Base-by-base conservation (phyloP, 2,113 vertebrate species). In the Ceyx melanurus region DNA sequence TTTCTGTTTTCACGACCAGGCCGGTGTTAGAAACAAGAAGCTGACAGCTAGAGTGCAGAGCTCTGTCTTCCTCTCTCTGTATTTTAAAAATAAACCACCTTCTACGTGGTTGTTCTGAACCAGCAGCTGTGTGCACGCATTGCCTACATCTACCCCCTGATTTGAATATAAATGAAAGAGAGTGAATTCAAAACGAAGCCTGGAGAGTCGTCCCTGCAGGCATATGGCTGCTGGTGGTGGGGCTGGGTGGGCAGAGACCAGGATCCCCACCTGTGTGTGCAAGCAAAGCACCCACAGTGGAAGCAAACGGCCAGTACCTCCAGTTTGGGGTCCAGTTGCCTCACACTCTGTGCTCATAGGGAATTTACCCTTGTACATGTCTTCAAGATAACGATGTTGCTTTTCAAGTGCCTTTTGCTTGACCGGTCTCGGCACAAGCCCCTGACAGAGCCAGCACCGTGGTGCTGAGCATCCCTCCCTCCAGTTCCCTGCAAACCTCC, bases 71-170 rank as follows among this genome's bases (percentile, higher is more conserved):
- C 40, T 76, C 58, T 82, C 68, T 84, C 43, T 9, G 9, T 29
- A 1, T 90, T 93, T 94, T 67, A 81, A 88, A 92, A 91, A 88
- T 78, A 83, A 90, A 86, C 16, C 50, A 77, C 73, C 68, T 90
- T 67, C 77, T 33, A 14, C 5, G 45, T 18, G 75, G 64, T 82
- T 78, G 62, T 20, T 89, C 61, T 50, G 77, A 60, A 93, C 50
- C 3, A 2, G 73, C 80, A 62, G 89, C 81, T 48, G 31, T 61
- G 72, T 1, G 6, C 82, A 66, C 0, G 3, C 76, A 3, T 70
- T 92, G 84, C 81, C 93, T 86, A 84, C 84, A 46, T 84, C 92
- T 87, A 88, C 84, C 65, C 88, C 62, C 90, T 87, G 66, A 95
- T 87, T 89, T 94, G 74, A 94, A 93, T 88, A 81, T 81, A 93